Evolutionary conservation across 1,140 invertebrate genomes (phyloP).

Genomic region (Helicoverpa armigera): DNA sequence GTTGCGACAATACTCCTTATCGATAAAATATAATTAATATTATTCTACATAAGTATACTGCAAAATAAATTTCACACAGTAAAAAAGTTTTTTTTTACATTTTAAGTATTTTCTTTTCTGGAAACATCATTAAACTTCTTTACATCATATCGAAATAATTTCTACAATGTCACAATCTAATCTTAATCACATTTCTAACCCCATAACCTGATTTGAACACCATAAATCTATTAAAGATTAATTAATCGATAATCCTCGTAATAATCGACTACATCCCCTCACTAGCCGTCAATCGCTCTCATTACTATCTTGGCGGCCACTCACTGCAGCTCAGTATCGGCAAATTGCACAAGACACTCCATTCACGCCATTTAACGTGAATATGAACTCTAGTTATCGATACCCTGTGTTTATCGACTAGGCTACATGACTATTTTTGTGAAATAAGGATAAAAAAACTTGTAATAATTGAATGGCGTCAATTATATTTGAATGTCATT

Average conservation of each 20-base stretch:
- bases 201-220: conserved; percentile 1
- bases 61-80: not conserved
- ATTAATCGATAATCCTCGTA: conserved; percentile 43
- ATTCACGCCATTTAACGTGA: conserved; percentile 71
- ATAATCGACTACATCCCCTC: conserved; percentile 27
- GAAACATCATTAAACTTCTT: not conserved
- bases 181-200: not conserved
- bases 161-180: conserved; percentile 3
- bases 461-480: not conserved
- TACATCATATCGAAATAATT: not conserved
- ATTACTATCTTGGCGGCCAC: conserved; percentile 43
- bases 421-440: conserved; percentile 39
- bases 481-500: not conserved
- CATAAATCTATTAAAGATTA: conserved; percentile 29
- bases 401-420: conserved; percentile 46
- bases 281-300: conserved; percentile 40
- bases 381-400: conserved; percentile 61
- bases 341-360: conserved; percentile 68
- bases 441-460: conserved; percentile 1
- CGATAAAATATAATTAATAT: conserved; percentile 14
- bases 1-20: not conserved
- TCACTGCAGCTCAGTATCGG: conserved; percentile 49
- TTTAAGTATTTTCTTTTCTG: too few relatives aligned
- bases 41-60: not conserved
- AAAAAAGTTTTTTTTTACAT: too few relatives aligned